Evolutionary conservation across 2,888 invertebrate genomes (phyloP).

Genomic region (Lasius platythorax): DNA sequence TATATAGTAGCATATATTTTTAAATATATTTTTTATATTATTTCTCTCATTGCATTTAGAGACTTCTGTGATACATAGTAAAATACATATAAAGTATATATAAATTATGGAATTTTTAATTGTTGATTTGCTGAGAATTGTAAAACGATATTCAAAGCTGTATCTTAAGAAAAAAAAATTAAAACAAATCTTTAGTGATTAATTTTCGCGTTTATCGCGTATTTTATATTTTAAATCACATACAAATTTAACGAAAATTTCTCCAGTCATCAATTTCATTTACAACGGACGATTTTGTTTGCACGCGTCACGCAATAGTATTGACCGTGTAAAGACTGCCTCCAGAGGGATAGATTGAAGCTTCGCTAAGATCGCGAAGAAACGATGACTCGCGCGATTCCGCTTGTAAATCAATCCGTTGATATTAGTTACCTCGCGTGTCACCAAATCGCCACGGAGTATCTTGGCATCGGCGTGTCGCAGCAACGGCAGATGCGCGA

Average conservation of each 20-base stretch:
- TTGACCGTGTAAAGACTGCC: background rate
- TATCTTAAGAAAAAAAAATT: background rate
- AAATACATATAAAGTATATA: background rate
- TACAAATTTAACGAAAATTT: background rate
- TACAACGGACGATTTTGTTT: background rate
- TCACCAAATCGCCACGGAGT: constrained; percentile 76
- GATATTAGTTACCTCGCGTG: constrained; percentile 70
- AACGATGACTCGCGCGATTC: background rate
- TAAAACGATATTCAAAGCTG: background rate
- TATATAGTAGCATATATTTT: background rate
- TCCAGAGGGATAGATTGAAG: background rate
- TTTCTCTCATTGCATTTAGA: background rate
- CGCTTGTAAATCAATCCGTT: constrained; percentile 7
- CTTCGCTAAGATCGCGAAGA: constrained; percentile 5
- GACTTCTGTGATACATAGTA: background rate
- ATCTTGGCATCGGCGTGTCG: constrained; percentile 69
- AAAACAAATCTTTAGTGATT: background rate
- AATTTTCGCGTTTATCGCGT: background rate
- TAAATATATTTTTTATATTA: background rate
- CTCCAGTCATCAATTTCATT: background rate
- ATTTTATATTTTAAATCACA: background rate
- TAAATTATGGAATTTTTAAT: background rate
- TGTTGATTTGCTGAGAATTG: background rate
- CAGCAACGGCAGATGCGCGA: constrained; percentile 56
- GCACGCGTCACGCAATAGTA: background rate